phyloP scores from a whole-genome alignment of 2,888 invertebrate species.

The Emmelina monodactyla region DNA sequence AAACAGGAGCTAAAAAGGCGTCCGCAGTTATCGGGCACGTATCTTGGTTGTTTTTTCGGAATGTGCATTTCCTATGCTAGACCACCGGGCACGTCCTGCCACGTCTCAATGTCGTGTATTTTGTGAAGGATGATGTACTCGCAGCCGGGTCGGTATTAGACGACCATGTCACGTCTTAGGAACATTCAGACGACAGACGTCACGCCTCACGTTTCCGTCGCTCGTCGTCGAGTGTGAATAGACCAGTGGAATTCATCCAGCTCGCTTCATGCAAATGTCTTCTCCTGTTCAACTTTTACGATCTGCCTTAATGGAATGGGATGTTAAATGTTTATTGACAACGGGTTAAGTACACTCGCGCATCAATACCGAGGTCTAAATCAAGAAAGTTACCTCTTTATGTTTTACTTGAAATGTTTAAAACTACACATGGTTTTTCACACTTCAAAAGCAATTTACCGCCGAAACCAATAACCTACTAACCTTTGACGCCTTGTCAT shows the following conservation, averaged over 20 bases:
- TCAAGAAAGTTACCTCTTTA: too few species aligned
- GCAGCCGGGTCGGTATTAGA: constrained; percentile 29
- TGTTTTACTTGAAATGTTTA: too few species aligned
- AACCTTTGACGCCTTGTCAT: too few species aligned
- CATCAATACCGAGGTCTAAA: too few species aligned
- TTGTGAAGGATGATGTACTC: too few species aligned
- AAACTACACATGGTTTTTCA: too few species aligned
- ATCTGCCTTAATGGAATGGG: background rate
- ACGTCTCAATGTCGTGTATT: background rate
- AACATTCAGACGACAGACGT: constrained; percentile 35
- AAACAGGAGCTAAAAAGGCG: too few species aligned
- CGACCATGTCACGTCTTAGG: constrained; percentile 43
- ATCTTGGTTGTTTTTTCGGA: too few species aligned
- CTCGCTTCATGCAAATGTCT: constrained; percentile 2
- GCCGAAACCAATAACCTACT: too few species aligned
- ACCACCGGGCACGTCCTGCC: background rate
- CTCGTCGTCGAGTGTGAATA: constrained; percentile 25
- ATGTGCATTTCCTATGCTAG: constrained; percentile 1
- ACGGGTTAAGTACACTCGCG: too few species aligned
- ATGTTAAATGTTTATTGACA: background rate
- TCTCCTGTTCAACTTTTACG: background rate
- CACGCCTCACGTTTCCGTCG: constrained; percentile 50
- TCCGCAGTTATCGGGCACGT: too few species aligned
- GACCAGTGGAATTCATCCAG: constrained; percentile 23
- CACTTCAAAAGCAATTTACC: too few species aligned